A percentile compares a stretch with the other conserved stretches of the same genome.
These are phyloP conservation scores for Telmatochromis bifrenatus DNA, from an alignment of 2,113 vertebrate genomes.

Conservation along the genomic window DNA sequence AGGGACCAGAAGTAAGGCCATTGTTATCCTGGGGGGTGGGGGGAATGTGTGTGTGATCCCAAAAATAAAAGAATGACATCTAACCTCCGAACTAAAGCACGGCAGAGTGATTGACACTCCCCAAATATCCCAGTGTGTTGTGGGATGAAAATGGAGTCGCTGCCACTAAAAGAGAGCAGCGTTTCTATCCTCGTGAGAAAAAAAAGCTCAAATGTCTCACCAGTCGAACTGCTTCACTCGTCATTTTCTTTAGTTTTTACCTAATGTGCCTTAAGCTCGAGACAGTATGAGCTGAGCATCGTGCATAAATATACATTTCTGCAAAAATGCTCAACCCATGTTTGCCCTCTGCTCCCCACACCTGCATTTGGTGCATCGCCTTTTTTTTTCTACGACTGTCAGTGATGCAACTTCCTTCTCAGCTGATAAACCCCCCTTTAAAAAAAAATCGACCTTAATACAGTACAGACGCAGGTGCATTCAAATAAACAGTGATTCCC, in stretches of 20 bases:
- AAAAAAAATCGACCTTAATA: neutral
- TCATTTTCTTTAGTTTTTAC: neutral
- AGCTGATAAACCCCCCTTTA: neutral
- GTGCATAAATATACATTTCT: neutral
- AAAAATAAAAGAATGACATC: conserved; percentile 57
- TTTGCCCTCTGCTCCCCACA: conserved; percentile 1
- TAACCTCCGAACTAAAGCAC: conserved; percentile 30
- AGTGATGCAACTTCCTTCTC: conserved; percentile 24
- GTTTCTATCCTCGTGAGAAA: conserved; percentile 26
- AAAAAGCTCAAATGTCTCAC: neutral
- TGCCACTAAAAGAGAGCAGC: neutral
- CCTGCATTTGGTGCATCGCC: conserved; percentile 49
- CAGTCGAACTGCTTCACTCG: neutral
- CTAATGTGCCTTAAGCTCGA: neutral
- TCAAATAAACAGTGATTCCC: neutral
- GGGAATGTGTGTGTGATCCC: neutral
- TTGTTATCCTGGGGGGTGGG: conserved; percentile 23
- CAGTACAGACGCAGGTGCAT: neutral
- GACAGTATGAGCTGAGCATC: neutral
- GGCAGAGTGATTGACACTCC: conserved; percentile 30
- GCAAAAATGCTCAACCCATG: neutral
- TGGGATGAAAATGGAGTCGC: conserved; percentile 31
- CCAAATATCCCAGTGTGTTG: conserved; percentile 2
- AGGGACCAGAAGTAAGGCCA: conserved; percentile 23
- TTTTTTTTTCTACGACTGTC: neutral